Conservation (phyloP, 2,113 vertebrate genomes). For the Amblyornis subalaris region DNA sequence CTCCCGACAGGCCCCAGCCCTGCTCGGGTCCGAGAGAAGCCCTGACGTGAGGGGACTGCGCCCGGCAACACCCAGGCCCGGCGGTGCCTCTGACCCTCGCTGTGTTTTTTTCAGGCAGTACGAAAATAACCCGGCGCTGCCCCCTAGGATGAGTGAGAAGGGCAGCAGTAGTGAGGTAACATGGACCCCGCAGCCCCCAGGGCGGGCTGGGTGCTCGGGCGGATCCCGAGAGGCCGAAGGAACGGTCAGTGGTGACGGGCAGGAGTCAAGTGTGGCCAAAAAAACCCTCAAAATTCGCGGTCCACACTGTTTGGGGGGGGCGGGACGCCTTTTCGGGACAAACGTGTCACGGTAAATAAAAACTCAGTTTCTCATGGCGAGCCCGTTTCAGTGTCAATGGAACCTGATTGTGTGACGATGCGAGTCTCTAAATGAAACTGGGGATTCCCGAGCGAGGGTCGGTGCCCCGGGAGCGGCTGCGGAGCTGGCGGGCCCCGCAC, state of each 20-base stretch:
- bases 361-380: fast-evolving
- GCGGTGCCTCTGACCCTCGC: background rate
- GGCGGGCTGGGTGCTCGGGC: background rate
- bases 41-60: too few species aligned
- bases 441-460: background rate
- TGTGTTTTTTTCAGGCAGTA: background rate
- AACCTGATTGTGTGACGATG: background rate
- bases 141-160: background rate
- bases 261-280: background rate
- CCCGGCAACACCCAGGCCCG: background rate
- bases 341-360: background rate
- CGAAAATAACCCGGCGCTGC: background rate
- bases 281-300: background rate
- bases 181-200: background rate
- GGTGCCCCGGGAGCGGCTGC: background rate
- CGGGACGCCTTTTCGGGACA: background rate
- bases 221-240: background rate
- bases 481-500: too few species aligned
- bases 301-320: too few species aligned
- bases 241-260: background rate
- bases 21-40: too few species aligned
- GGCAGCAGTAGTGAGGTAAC: background rate
- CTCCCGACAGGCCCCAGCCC: fast-evolving
- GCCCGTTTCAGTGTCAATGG: background rate
- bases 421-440: background rate